Conservation (phyloP, 1,140 invertebrate genomes). For the Vanessa atalanta region DNA sequence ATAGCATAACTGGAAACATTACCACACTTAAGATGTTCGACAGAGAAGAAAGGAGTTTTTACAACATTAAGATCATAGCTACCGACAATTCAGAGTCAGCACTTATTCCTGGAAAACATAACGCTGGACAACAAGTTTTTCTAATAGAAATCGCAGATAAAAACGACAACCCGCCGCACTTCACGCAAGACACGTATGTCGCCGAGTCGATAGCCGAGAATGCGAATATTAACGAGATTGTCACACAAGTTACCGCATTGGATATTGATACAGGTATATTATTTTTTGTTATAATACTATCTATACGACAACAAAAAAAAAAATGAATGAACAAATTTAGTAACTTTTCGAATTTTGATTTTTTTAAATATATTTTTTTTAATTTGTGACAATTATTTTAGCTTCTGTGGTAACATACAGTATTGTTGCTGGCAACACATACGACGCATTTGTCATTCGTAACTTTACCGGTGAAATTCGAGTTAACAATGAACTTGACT, state of each 20-base stretch:
- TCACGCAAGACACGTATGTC: constrained; percentile 87
- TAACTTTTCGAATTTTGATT: too few species aligned
- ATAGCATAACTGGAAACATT: constrained; percentile 91
- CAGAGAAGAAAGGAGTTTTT: constrained; percentile 88
- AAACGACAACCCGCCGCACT: constrained; percentile 93
- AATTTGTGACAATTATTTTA: constrained; percentile 27
- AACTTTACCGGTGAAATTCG: constrained; percentile 89
- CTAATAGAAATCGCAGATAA: constrained; percentile 94
- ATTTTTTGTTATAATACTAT: background rate
- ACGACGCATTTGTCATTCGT: constrained; percentile 89
- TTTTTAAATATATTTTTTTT: background rate
- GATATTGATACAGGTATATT: constrained; percentile 86
- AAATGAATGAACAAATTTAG: too few species aligned
- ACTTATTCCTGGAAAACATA: constrained; percentile 84
- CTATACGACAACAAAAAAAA: too few species aligned
- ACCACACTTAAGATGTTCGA: constrained; percentile 90
- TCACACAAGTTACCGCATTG: constrained; percentile 90
- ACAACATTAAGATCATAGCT: constrained; percentile 92
- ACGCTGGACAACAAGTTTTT: constrained; percentile 88
- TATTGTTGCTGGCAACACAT: constrained; percentile 89
- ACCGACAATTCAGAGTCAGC: constrained; percentile 92
- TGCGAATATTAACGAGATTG: constrained; percentile 88
- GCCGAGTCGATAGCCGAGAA: constrained; percentile 90
- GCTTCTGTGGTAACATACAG: constrained; percentile 90
- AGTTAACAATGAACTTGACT: constrained; percentile 89